phyloP scores from a whole-genome alignment of 2,888 invertebrate species.

The Biston stratarius region DNA sequence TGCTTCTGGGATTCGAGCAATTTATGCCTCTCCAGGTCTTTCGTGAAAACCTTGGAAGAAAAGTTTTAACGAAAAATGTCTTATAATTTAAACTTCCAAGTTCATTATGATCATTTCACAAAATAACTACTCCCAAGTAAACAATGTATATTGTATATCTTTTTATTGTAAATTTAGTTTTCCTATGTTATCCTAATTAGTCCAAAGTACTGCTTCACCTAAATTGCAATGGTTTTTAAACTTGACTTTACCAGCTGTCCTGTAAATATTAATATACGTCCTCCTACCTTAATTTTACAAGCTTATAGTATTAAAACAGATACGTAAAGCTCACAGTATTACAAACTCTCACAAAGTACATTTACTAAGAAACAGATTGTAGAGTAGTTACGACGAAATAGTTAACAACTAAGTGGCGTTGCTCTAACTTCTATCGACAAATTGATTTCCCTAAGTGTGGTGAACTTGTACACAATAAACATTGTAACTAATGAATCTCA shows the following conservation, averaged over 20 bases:
- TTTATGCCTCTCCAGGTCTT: no score
- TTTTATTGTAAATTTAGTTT: background rate
- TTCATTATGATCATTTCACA: no score
- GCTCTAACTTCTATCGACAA: constrained; percentile 30
- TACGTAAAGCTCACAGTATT: constrained; percentile 12
- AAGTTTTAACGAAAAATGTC: no score
- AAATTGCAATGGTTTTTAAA: background rate
- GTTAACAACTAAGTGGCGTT: constrained; percentile 6
- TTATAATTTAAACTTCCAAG: no score
- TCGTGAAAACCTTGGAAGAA: no score
- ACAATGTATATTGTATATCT: no score
- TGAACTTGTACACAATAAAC: constrained; percentile 29
- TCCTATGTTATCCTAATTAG: background rate
- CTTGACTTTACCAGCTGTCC: background rate
- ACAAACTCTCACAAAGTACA: background rate
- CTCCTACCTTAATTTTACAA: background rate
- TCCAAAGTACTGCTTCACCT: background rate
- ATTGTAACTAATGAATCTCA: constrained; percentile 19
- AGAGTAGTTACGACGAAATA: constrained; percentile 7
- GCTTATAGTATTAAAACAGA: constrained; percentile 16
- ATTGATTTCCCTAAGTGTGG: constrained; percentile 36
- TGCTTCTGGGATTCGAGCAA: no score
- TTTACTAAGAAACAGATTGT: background rate
- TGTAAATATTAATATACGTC: background rate
- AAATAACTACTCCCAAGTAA: no score